Evolutionary conservation across 2,888 invertebrate genomes (phyloP).

Genomic region (Leuctra nigra): DNA sequence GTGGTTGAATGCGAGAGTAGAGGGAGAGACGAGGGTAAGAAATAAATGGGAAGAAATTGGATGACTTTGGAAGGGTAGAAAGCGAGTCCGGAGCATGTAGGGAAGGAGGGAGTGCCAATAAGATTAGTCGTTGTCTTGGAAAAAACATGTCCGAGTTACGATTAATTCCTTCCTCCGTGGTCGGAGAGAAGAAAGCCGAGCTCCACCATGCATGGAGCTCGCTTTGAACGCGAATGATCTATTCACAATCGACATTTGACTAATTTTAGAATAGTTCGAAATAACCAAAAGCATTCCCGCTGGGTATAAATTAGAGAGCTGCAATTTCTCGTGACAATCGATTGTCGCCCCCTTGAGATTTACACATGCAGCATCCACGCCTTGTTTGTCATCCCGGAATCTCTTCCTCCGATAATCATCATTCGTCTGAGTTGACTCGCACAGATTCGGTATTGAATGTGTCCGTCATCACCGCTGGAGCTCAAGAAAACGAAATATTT

Average conservation of each 20-base stretch:
- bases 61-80: constrained; percentile 20
- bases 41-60: constrained; percentile 25
- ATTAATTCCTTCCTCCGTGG: too few relatives aligned
- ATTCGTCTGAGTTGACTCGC: too few relatives aligned
- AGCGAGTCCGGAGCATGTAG: not conserved
- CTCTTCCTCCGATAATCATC: too few relatives aligned
- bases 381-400: too few relatives aligned
- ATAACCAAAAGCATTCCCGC: not conserved
- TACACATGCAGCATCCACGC: too few relatives aligned
- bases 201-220: not conserved
- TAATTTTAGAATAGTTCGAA: constrained; percentile 9
- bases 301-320: not conserved
- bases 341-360: too few relatives aligned
- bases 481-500: constrained; percentile 8
- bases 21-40: constrained; percentile 17
- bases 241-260: not conserved
- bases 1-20: constrained; percentile 4
- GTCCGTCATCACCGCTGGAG: constrained; percentile 5
- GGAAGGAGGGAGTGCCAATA: not conserved
- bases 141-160: too few relatives aligned
- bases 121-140: not conserved
- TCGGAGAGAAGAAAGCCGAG: too few relatives aligned
- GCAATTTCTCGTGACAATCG: not conserved
- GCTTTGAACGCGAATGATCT: not conserved
- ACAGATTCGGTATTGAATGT: not conserved